phyloP scores from a whole-genome alignment of 2,113 vertebrate species.

The Cichladusa arquata region DNA sequence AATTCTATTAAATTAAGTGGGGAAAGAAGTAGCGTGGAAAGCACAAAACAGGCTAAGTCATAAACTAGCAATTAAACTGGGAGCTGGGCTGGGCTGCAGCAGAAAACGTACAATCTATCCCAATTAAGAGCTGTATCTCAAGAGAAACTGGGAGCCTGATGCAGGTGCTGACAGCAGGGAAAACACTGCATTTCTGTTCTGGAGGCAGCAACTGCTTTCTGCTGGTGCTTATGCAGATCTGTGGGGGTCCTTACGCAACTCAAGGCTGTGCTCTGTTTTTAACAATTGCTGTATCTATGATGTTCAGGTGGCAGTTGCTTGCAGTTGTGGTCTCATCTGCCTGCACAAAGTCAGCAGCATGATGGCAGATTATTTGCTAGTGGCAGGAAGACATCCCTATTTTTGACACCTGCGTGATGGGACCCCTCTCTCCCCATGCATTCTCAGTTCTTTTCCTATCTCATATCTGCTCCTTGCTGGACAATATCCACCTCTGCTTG shows the following conservation, averaged over 20 bases:
- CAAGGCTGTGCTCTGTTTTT: neutral
- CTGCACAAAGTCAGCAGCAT: neutral
- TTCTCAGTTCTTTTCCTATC: neutral
- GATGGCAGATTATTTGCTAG: neutral
- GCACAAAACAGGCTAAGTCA: constrained; percentile 53
- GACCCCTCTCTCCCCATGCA: neutral
- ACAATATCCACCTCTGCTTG: neutral
- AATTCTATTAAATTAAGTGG: constrained; percentile 59
- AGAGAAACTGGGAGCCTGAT: constrained; percentile 40
- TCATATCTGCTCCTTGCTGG: neutral
- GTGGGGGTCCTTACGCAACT: neutral
- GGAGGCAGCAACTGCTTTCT: constrained; percentile 30
- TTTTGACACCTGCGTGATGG: neutral
- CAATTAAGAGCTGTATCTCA: constrained; percentile 68
- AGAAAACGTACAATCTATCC: constrained; percentile 61
- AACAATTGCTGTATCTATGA: neutral
- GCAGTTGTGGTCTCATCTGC: neutral
- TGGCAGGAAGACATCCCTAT: neutral
- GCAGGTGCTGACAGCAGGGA: constrained; percentile 59
- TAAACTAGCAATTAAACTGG: constrained; percentile 48
- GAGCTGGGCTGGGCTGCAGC: constrained; percentile 41
- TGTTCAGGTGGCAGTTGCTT: neutral
- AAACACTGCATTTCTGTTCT: constrained; percentile 31
- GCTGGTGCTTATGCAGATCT: neutral
- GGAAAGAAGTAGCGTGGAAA: constrained; percentile 21